Evolutionary conservation across 2,797 vertebrate species (phyloP).

Genomic region (Limosa lapponica): DNA sequence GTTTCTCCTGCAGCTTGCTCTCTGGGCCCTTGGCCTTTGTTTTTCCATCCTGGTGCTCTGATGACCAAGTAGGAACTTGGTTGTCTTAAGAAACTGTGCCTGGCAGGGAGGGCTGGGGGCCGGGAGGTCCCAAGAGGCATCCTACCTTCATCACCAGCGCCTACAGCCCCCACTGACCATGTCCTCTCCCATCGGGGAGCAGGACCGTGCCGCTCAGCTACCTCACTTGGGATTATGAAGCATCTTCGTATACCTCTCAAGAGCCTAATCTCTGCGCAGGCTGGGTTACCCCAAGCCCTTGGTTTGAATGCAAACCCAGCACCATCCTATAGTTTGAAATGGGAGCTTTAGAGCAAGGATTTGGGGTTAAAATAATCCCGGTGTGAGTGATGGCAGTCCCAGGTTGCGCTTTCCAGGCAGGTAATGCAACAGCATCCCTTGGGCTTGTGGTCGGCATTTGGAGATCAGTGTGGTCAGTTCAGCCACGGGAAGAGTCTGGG

Average conservation of each 20-base stretch:
- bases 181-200: background rate
- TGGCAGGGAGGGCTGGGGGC: background rate
- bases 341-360: background rate
- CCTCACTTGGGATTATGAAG: slow-evolving; percentile 21
- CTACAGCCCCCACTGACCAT: rapidly evolving
- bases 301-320: background rate
- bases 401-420: background rate
- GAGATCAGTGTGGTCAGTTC: background rate
- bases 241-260: background rate
- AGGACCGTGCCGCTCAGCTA: background rate
- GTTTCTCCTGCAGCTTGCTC: background rate
- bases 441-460: background rate
- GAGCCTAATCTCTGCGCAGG: background rate
- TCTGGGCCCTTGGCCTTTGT: background rate
- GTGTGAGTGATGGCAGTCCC: background rate
- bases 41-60: slow-evolving; percentile 27
- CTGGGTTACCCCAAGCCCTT: background rate
- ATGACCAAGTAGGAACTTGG: background rate
- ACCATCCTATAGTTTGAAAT: background rate
- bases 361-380: background rate
- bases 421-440: background rate
- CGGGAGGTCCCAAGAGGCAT: background rate
- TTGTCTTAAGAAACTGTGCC: slow-evolving; percentile 8
- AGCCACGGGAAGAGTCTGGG: background rate
- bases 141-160: background rate